Conservation (phyloP, 2,797 vertebrate species). For the Argya squamiceps region DNA sequence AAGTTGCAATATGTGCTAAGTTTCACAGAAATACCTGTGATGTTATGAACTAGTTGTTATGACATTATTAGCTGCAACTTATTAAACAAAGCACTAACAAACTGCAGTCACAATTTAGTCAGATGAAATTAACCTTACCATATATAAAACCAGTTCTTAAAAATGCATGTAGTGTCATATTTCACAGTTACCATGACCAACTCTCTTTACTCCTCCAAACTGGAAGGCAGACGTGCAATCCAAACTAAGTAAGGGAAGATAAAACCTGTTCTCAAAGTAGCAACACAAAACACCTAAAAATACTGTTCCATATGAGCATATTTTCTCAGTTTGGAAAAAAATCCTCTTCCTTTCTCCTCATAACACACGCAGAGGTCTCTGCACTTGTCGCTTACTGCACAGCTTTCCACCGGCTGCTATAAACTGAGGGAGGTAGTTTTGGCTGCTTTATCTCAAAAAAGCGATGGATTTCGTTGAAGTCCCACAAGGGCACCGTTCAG, state of each 20-base stretch:
- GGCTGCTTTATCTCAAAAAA: neutral
- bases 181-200: constrained; percentile 3
- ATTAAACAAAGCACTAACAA: neutral
- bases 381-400: neutral
- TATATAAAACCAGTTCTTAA: neutral
- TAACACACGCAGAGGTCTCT: neutral
- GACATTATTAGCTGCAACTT: neutral
- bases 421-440: neutral
- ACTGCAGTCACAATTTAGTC: neutral
- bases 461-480: neutral
- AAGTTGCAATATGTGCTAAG: neutral
- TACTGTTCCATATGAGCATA: constrained; percentile 27
- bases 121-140: neutral
- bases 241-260: constrained; percentile 23
- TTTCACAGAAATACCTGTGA: neutral
- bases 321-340: constrained; percentile 34
- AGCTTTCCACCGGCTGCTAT: neutral
- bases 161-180: neutral
- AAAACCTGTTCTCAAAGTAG: constrained; percentile 28
- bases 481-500: accelerated
- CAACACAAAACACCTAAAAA: constrained; percentile 49
- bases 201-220: neutral
- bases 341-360: neutral
- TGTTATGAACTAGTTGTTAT: neutral
- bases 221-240: neutral